Conservation (phyloP, 2,888 invertebrate genomes). For the Coelopa pilipes region DNA sequence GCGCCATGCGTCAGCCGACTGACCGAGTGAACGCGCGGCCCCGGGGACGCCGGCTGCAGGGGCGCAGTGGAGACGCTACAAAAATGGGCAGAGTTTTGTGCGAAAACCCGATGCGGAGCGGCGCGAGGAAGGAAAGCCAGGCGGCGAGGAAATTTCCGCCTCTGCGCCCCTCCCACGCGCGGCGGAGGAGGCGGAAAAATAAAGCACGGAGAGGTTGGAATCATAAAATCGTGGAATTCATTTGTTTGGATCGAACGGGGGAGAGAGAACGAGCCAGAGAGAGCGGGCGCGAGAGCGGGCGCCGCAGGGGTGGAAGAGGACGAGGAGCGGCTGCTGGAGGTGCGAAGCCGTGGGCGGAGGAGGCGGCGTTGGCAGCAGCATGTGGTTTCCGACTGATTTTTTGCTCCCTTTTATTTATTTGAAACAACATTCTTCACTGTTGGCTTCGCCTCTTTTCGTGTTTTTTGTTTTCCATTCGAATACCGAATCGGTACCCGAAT, state of each 20-base stretch:
- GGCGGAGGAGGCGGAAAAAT: background rate
- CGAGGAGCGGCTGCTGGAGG: no score
- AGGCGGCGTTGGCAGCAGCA: constrained; percentile 5
- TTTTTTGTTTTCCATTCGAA: no score
- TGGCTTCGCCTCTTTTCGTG: background rate
- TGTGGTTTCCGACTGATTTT: constrained; percentile 14
- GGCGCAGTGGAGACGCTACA: background rate
- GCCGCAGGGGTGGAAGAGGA: no score
- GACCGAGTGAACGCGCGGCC: constrained; percentile 12
- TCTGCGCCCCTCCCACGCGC: background rate
- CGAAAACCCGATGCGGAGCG: background rate
- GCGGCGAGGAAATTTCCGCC: background rate
- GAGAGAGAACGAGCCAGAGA: no score
- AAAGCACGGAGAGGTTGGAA: no score
- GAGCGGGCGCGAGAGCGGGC: no score
- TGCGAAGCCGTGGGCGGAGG: background rate
- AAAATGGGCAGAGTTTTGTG: constrained; percentile 2
- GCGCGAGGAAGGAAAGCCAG: no score
- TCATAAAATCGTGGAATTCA: no score
- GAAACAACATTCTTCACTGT: background rate
- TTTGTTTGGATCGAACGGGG: no score
- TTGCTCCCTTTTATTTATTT: constrained; percentile 15
- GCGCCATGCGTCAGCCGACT: constrained; percentile 15
- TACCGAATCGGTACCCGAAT: no score
- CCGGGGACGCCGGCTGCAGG: no score